Evolutionary conservation across 1,140 invertebrate genomes (phyloP).

Genomic region (Limonius californicus): DNA sequence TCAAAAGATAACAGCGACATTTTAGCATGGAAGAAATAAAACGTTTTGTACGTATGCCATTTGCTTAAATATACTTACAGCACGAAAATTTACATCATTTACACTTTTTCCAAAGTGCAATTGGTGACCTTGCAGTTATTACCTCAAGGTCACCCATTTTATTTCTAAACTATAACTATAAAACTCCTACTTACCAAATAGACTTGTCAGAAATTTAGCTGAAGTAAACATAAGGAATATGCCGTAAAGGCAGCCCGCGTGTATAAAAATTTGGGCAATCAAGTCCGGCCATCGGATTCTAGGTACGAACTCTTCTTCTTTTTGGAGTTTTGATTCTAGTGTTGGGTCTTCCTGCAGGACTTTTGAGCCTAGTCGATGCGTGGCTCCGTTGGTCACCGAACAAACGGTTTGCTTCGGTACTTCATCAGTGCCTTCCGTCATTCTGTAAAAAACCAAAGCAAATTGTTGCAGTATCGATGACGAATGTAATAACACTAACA

Average conservation of each 20-base stretch:
- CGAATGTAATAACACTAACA: no score
- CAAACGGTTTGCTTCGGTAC: conserved; percentile 5
- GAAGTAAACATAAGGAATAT: conserved; percentile 60
- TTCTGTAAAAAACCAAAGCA: conserved; percentile 22
- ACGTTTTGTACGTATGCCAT: no score
- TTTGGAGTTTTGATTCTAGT: background rate
- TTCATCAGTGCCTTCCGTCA: conserved; percentile 31
- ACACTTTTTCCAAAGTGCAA: no score
- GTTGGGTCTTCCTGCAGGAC: background rate
- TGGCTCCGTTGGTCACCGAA: background rate
- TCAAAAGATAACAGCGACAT: no score
- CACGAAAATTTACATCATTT: no score
- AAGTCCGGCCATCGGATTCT: conserved; percentile 67
- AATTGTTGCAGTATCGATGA: no score
- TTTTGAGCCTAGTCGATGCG: background rate
- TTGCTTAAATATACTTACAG: no score
- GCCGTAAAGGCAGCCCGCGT: conserved; percentile 66
- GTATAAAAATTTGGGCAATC: conserved; percentile 62
- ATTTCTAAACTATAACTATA: no score
- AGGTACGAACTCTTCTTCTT: conserved; percentile 54
- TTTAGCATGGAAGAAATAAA: no score
- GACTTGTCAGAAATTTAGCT: conserved; percentile 60
- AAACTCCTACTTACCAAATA: conserved; percentile 79
- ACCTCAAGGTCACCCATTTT: no score
- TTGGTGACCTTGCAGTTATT: no score